phyloP scores from a whole-genome alignment of 2,797 vertebrate species.

The Austrolebias charrua region DNA sequence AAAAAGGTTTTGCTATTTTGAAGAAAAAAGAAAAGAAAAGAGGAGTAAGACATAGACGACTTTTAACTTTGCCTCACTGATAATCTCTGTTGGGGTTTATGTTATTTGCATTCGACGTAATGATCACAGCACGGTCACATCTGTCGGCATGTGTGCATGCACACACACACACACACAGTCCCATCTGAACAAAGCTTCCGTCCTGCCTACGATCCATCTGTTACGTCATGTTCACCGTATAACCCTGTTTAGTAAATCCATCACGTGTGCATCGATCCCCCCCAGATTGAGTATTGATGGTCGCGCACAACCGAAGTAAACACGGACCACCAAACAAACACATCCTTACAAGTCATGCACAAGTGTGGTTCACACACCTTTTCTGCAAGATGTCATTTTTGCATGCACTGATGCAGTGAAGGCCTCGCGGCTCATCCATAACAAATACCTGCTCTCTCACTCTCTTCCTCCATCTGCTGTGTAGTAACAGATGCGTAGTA shows the following conservation, averaged over 20 bases:
- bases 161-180: conserved; percentile 8
- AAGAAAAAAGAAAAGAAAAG: not conserved
- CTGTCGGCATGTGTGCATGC: conserved; percentile 33
- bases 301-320: conserved; percentile 19
- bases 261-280: conserved; percentile 47
- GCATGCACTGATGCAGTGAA: not conserved
- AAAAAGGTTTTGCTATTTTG: no score
- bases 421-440: conserved; percentile 14
- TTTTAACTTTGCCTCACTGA: conserved; percentile 15
- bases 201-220: conserved; percentile 2
- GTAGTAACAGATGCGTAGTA: conserved; percentile 48
- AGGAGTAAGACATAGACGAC: not conserved
- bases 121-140: conserved; percentile 46
- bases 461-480: conserved; percentile 44
- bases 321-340: not conserved
- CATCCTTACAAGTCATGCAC: not conserved
- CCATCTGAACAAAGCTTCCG: conserved; percentile 4
- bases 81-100: conserved; percentile 18
- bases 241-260: conserved; percentile 43
- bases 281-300: conserved; percentile 24
- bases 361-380: not conserved
- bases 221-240: conserved; percentile 26
- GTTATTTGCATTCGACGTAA: conserved; percentile 53
- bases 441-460: conserved; percentile 37
- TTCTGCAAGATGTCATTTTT: not conserved